Evolutionary conservation across 1,140 invertebrate genomes (phyloP), one percentile per base, ranked within the genome.

Genomic region (Macrostomum lignano): DNA sequence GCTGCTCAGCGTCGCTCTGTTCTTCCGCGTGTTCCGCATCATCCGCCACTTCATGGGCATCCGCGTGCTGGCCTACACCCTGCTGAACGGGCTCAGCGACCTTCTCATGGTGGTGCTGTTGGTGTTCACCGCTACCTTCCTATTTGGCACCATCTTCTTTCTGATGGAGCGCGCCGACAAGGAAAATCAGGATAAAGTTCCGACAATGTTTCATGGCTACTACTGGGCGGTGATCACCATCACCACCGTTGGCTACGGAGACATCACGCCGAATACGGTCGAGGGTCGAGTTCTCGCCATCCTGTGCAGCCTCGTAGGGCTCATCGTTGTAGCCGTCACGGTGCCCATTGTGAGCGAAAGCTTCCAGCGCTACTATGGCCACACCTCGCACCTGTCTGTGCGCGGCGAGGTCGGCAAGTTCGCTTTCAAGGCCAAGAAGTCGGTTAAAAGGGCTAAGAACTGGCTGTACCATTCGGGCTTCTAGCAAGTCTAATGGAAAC

Each of bases 281-380:
- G 91, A 81, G 81, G 84, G 84, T 45, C 93, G 93, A 62, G 79
- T 94, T n/a, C n/a, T n/a, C n/a, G n/a, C n/a, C n/a, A n/a, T 82
- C 40, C 65, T 94, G 43, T 96, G 86, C 64, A 86, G 86, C 51
- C 91, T 96, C 62, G 84, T 86, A 54, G 88, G 88, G 65, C 84
- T 96, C 44, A 44, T 63, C 17, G 60, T 55, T 7, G 57, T 63
- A 37, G 58, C 60, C 33, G 67, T 96, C 47, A 84, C 86, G 39
- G 88, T 96, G 46, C 84, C 86, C 50, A 84, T 94, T 62, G 94
- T 94, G 62, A 86, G 94, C 44, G 88, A 82, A 60, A 98, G 96
- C 67, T 98, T 98, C 70, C 94, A 94, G 63, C 96, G 96, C 67
- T 98, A 94, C 69, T 98, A 98, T 68, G 15, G 25, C 6, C 32